A percentile compares a stretch with the other conserved stretches of the same genome.
Evolutionary conservation across 1,140 invertebrate genomes (phyloP).

Genomic region (Hesperophylax magnus): DNA sequence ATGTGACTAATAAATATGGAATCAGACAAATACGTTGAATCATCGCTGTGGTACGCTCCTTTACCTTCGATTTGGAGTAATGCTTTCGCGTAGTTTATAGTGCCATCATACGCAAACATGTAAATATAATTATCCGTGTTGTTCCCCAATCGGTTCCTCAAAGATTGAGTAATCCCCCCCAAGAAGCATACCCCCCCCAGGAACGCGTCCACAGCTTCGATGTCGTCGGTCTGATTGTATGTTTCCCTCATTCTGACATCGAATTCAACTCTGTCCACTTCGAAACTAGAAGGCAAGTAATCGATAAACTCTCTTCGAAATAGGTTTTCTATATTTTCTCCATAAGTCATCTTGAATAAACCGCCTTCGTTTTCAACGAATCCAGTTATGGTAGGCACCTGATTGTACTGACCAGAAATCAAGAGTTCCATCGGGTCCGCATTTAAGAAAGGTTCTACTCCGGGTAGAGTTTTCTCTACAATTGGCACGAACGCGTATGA

Average conservation of each 20-base stretch:
- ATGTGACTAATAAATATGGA: constrained; percentile 56
- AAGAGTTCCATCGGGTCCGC: constrained; percentile 62
- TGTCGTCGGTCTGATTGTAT: constrained; percentile 59
- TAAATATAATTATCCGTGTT: constrained; percentile 62
- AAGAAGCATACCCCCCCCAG: constrained; percentile 65
- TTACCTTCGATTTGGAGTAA: constrained; percentile 60
- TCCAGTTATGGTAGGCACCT: constrained; percentile 64
- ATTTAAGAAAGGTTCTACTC: constrained; percentile 65
- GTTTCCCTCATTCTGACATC: constrained; percentile 60
- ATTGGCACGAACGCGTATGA: constrained; percentile 66
- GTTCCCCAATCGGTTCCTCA: neutral
- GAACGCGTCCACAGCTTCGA: constrained; percentile 62
- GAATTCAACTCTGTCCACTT: constrained; percentile 59
- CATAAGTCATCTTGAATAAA: constrained; percentile 56
- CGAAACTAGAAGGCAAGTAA: constrained; percentile 61
- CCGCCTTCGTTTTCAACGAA: constrained; percentile 64
- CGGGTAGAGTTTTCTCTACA: constrained; percentile 61
- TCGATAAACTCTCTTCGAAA: constrained; percentile 60
- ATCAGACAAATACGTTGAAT: constrained; percentile 63
- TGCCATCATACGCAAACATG: constrained; percentile 64
- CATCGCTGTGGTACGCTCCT: constrained; percentile 66
- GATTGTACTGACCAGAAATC: constrained; percentile 61
- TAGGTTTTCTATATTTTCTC: constrained; percentile 47
- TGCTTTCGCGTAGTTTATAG: constrained; percentile 64
- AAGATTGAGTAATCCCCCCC: constrained; percentile 62